Evolutionary conservation across 37 sponge, comb jelly and placozoan species (phyloP), one percentile per base, ranked within the genome.

Genomic region (Axinella damicornis): DNA sequence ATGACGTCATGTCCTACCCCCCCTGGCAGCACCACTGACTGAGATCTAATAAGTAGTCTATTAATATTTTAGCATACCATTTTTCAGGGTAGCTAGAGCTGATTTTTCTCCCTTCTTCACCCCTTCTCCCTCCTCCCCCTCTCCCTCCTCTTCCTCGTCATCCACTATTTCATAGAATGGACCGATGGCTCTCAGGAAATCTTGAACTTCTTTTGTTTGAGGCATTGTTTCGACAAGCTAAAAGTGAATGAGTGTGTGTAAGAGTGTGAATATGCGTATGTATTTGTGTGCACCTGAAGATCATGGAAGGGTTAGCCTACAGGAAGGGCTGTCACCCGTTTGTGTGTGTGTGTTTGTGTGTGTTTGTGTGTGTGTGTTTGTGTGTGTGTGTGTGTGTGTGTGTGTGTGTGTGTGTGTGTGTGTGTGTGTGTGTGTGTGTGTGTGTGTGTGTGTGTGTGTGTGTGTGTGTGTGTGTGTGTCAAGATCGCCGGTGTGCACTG

Each of bases 181-280:
- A 30, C 85, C 76, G 25, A 84, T 79, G 24, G 76, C 52, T 12
- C 32, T 52, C 64, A 92, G 31, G 41, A 92, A 92, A 9, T 84
- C 66, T 37, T 79, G 81, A 75, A 88, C 81, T 32, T 92, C 87
- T 37, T 69, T 65, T 0, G 93, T 80, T 58, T 87, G 80, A 18
- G 93, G 93, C 85, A 92, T 92, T 1, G 84, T 83, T 71, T 92
- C 88, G 18, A 92, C 60, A 57, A 92, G 41, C 93, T 92, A 56
- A 12, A 68, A 15, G 64, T 62, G 64, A 13, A 12, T 62, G 64
- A 13, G 64, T 62, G 64, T 62, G 64, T 62, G 64, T 62, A 11
- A 13, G 64, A 13, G 64, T 62, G 28, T 62, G 64, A 6, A 9
- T 76, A 61, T 76, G 54, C 22, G 31, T 59, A 4, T 30, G 77